Evolutionary conservation across 2,888 invertebrate genomes (phyloP).

Genomic region (Zele albiditarsus): DNA sequence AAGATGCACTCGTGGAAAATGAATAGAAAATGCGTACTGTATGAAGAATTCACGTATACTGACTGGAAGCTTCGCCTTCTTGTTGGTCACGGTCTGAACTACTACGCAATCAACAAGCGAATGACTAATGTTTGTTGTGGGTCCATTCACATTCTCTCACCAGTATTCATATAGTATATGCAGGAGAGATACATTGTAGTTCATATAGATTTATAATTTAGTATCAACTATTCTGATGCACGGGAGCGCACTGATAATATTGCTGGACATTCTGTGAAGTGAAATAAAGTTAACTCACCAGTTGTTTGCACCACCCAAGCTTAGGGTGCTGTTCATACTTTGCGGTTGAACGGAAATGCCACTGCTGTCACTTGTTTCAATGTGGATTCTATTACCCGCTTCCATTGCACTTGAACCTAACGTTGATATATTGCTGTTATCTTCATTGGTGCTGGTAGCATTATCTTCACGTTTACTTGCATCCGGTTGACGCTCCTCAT

Average conservation of each 20-base stretch:
- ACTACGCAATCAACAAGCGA: slow-evolving; percentile 45
- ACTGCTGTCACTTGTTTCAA: slow-evolving; percentile 52
- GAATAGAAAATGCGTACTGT: neutral
- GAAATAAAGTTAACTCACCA: slow-evolving; percentile 50
- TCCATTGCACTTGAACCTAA: slow-evolving; percentile 29
- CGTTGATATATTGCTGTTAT: slow-evolving; percentile 36
- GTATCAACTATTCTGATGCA: too few relatives aligned
- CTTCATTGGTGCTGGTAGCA: slow-evolving; percentile 39
- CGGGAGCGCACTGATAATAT: neutral
- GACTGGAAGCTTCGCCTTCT: slow-evolving; percentile 51
- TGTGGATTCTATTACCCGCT: slow-evolving; percentile 33
- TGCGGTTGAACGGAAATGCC: slow-evolving; percentile 61
- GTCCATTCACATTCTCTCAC: neutral
- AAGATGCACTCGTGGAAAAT: neutral
- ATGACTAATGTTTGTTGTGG: slow-evolving; percentile 55
- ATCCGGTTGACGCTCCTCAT: slow-evolving; percentile 37
- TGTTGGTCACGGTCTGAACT: slow-evolving; percentile 44
- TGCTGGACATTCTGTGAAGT: neutral
- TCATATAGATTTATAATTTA: neutral
- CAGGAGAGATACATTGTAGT: neutral
- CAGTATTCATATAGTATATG: neutral
- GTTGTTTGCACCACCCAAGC: slow-evolving; percentile 50
- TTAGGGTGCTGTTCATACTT: slow-evolving; percentile 56
- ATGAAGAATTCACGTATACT: slow-evolving; percentile 42
- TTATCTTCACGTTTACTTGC: slow-evolving; percentile 31